Base-by-base conservation (phyloP, 1,140 invertebrate species). In the Pteromalus puparum region DNA sequence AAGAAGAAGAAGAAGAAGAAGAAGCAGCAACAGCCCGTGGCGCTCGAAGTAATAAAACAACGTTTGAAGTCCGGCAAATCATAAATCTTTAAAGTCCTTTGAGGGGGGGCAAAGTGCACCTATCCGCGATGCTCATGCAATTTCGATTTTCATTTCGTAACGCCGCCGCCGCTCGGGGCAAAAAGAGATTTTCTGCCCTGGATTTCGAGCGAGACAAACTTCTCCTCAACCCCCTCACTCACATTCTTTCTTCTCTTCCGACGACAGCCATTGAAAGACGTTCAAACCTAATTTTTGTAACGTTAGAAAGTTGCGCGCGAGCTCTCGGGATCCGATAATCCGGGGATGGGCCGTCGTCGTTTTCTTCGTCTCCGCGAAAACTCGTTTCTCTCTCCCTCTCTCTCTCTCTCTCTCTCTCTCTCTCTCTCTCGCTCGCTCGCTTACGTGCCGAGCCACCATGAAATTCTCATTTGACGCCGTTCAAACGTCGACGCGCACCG, bases 401-500 rank as follows among this genome's bases (percentile, higher is more conserved):
- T 10, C 70, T n/a, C n/a, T n/a, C n/a, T n/a, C n/a, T 67, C 24
- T 46, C 73, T 34, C 73, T 13, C 72, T 74, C 21, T 74, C 42
- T 67, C 24, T 46, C 73, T 34, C 73, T 13, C 72, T 53, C 80
- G 42, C 73, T 77, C 74, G 26, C 73, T 46, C 73, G 28, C 67
- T 9, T n/a, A 70, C 26, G 15, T 13, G 67, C 10, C 67, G 10
- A 30, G 3, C 42, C 53, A 79, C 81, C 81, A 84, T 86, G 61
- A 84, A 87, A 87, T 72, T 81, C 81, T 85, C 83, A 74, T 86
- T 73, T 81, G 73, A 83, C 82, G 74, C 76, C 77, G 82, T 84
- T 88, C 80, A 67, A 67, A 67, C 6, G 65, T 26, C 67, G 26
- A 70, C 13, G 26, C 26, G 67, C 28, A 13, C 24, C 24, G 10